Conservation (phyloP, 2,113 vertebrate species). For the Catagonus wagneri region DNA sequence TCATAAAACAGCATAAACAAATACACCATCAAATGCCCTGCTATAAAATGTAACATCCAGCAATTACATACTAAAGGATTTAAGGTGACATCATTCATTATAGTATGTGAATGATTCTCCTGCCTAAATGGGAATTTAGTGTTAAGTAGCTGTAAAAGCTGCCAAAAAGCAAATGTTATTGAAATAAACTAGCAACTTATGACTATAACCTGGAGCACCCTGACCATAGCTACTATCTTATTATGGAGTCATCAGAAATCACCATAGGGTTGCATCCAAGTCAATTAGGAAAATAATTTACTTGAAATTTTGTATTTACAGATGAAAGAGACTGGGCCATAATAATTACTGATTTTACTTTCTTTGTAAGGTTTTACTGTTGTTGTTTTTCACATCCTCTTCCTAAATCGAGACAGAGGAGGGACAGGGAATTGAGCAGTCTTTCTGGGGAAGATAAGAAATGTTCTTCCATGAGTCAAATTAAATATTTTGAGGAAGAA, state of each 20-base stretch:
- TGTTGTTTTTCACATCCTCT: not conserved
- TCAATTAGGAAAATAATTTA: not conserved
- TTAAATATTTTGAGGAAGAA: conserved; percentile 2
- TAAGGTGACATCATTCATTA: conserved; percentile 52
- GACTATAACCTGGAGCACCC: not conserved
- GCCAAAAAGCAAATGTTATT: conserved; percentile 22
- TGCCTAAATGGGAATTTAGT: conserved; percentile 14
- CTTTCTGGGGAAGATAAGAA: not conserved
- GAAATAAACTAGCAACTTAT: conserved; percentile 48
- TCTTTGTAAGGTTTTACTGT: not conserved
- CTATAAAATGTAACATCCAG: conserved; percentile 51
- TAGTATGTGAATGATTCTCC: conserved; percentile 3
- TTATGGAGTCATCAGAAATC: not conserved
- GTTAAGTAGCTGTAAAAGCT: conserved; percentile 49
- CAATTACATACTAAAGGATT: conserved; percentile 36
- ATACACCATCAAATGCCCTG: conserved; percentile 8
- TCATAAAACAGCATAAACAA: conserved; percentile 57
- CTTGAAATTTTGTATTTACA: not conserved
- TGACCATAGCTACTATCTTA: conserved; percentile 6
- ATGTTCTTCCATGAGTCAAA: not conserved
- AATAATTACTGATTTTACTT: not conserved
- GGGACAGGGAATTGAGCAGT: not conserved
- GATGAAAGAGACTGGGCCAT: not conserved
- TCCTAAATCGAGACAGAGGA: not conserved
- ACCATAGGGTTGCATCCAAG: not conserved